Conservation (phyloP, 2,888 invertebrate species). For the Pantelozetes paolii region DNA sequence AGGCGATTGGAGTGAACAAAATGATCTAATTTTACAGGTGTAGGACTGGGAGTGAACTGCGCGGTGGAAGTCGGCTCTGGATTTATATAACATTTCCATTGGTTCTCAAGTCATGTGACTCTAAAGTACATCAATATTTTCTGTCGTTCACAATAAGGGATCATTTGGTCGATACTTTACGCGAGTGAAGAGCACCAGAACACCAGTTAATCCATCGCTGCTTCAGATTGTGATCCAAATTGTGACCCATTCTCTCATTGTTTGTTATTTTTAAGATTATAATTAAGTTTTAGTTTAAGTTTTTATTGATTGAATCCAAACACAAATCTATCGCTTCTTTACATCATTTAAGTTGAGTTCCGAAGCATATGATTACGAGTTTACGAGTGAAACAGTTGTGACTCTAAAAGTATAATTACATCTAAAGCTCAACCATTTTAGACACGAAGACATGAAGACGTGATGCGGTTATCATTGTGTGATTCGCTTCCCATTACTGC, state of each 20-base stretch:
- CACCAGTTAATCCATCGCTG: constrained; percentile 6
- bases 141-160: constrained; percentile 22
- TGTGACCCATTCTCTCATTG: too few species aligned
- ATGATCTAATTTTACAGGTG: constrained; percentile 8
- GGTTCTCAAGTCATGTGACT: constrained; percentile 25
- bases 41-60: constrained; percentile 11
- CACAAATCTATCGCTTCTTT: not conserved
- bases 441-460: constrained; percentile 10
- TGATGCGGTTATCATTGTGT: constrained; percentile 27
- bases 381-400: not conserved
- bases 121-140: constrained; percentile 22
- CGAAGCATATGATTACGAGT: too few species aligned
- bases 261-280: too few species aligned
- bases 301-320: too few species aligned
- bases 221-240: not conserved
- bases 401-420: constrained; percentile 13
- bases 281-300: too few species aligned
- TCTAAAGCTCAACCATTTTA: not conserved
- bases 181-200: constrained; percentile 14
- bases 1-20: constrained; percentile 1
- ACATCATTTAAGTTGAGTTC: too few species aligned
- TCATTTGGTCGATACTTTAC: constrained; percentile 29
- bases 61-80: not conserved
- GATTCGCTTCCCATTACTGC: not conserved
- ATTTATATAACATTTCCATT: constrained; percentile 11